These are phyloP conservation scores for Propithecus perrieri DNA, from an alignment of 2,797 vertebrate species.

Conservation along the genomic window DNA sequence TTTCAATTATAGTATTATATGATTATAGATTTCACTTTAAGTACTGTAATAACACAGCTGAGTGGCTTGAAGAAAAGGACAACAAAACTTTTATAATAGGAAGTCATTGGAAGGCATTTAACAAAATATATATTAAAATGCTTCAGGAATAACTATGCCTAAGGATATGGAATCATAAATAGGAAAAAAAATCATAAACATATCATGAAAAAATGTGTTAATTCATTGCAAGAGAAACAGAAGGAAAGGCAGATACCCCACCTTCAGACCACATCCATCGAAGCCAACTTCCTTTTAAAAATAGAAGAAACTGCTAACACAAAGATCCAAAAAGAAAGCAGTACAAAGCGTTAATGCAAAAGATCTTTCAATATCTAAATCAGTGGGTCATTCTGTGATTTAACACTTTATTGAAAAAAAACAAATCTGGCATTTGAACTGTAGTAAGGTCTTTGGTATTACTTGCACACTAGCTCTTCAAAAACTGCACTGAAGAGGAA, in stretches of 20 bases:
- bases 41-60: slow-evolving; percentile 53
- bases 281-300: background rate
- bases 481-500: background rate
- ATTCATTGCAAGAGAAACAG: background rate
- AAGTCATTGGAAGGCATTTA: slow-evolving; percentile 31
- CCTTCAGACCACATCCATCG: background rate
- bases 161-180: background rate
- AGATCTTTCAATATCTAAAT: background rate
- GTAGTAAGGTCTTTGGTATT: background rate
- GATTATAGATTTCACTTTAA: slow-evolving; percentile 60
- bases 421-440: slow-evolving; percentile 35
- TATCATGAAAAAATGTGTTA: slow-evolving; percentile 17
- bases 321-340: background rate
- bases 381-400: background rate
- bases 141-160: background rate
- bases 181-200: background rate
- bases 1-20: slow-evolving; percentile 36
- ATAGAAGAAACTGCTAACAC: background rate
- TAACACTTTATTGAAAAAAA: slow-evolving; percentile 28
- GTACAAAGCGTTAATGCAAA: background rate
- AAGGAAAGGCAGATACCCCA: background rate
- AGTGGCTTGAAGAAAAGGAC: slow-evolving; percentile 28
- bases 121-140: background rate
- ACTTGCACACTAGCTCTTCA: slow-evolving; percentile 1
- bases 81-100: slow-evolving; percentile 40